Evolutionary conservation across 2,797 vertebrate species (phyloP).

Genomic region (Labeo calbasu): DNA sequence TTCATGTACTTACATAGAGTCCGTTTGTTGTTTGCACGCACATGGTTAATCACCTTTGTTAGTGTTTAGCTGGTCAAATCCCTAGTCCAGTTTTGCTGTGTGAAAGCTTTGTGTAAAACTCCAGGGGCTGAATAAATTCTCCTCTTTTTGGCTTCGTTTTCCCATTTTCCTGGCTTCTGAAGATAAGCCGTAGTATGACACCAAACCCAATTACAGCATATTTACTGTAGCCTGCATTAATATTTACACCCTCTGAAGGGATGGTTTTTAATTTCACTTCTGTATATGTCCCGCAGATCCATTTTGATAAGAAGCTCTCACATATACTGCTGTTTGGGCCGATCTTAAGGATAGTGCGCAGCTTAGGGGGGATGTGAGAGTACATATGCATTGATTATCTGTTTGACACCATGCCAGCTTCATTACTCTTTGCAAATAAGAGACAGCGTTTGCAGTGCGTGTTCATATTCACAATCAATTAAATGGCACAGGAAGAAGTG

Average conservation of each 20-base stretch:
- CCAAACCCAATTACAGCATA: constrained; percentile 39
- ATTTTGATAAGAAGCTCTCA: constrained; percentile 54
- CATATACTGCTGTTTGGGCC: constrained; percentile 26
- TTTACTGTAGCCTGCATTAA: constrained; percentile 29
- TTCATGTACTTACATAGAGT: not conserved
- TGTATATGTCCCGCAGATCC: constrained; percentile 11
- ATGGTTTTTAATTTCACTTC: constrained; percentile 44
- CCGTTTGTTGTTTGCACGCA: not conserved
- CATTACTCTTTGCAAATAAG: constrained; percentile 37
- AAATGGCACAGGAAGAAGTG: constrained; percentile 28
- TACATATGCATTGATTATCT: constrained; percentile 50
- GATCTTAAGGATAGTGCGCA: constrained; percentile 13
- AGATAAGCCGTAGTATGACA: constrained; percentile 47
- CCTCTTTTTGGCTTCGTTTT: constrained; percentile 14
- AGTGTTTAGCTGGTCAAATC: constrained; percentile 6
- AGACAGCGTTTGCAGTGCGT: constrained; percentile 11
- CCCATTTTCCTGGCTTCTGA: constrained; percentile 32
- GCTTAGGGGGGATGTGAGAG: constrained; percentile 11
- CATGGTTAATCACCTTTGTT: constrained; percentile 2
- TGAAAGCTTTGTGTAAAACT: constrained; percentile 7
- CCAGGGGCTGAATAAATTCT: not conserved
- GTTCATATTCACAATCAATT: constrained; percentile 29
- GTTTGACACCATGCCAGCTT: constrained; percentile 44
- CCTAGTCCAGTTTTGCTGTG: not conserved
- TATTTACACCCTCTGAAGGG: constrained; percentile 17